phyloP scores from a whole-genome alignment of 2,113 vertebrate species.

The Lynx canadensis region DNA sequence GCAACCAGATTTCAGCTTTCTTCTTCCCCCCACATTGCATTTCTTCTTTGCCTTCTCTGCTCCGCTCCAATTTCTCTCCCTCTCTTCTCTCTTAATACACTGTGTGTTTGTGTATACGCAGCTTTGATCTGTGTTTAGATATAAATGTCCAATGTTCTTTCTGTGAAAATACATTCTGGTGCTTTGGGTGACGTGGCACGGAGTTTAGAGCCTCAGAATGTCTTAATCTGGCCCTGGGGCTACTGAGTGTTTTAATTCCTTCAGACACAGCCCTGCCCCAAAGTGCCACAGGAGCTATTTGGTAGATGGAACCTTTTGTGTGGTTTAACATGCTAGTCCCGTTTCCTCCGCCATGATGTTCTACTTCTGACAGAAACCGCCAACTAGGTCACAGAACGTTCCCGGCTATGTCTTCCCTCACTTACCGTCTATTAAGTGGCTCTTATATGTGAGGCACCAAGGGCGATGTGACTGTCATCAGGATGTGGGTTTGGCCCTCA shows the following conservation, averaged over 20 bases:
- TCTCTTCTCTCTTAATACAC: background rate
- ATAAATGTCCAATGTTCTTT: conserved; percentile 24
- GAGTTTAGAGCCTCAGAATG: conserved; percentile 41
- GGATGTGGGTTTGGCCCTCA: background rate
- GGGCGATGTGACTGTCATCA: background rate
- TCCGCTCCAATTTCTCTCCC: background rate
- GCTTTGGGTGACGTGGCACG: conserved; percentile 16
- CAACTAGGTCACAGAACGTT: conserved; percentile 58
- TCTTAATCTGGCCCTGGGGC: conserved; percentile 38
- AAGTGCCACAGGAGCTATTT: background rate
- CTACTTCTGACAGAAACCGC: conserved; percentile 23
- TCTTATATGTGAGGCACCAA: background rate
- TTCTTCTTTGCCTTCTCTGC: background rate
- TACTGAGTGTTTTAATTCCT: conserved; percentile 57
- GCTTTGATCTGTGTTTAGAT: conserved; percentile 64
- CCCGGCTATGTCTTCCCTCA: background rate
- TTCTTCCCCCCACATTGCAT: background rate
- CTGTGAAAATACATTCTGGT: conserved; percentile 51
- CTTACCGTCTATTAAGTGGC: background rate
- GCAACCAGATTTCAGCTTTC: background rate
- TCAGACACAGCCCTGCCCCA: background rate
- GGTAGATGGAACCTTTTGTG: conserved; percentile 34
- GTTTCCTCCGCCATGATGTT: background rate
- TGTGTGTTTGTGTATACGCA: conserved; percentile 42
- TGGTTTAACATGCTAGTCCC: background rate